Conservation (phyloP, 2,113 vertebrate genomes). For the Brachirus orientalis region DNA sequence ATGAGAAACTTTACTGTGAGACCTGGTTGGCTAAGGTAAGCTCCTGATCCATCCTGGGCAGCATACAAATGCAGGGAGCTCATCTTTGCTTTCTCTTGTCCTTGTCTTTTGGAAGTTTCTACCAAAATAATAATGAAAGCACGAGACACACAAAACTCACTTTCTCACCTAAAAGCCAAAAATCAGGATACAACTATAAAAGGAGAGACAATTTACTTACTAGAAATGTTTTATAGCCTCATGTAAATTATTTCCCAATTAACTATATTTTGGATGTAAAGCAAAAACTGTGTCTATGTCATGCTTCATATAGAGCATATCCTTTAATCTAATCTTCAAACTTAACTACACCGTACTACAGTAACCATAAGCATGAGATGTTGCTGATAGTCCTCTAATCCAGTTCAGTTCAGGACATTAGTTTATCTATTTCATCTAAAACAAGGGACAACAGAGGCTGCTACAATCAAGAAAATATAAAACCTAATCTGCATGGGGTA, state of each 20-base stretch:
- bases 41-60: conserved; percentile 28
- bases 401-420: conserved; percentile 18
- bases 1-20: conserved; percentile 69
- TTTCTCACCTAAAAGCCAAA: background rate
- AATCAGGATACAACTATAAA: background rate
- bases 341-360: conserved; percentile 34
- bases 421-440: conserved; percentile 25
- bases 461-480: background rate
- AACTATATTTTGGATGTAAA: too few relatives aligned
- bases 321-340: conserved; percentile 28
- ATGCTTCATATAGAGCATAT: conserved; percentile 6
- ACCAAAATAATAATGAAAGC: conserved; percentile 15
- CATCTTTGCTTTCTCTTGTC: conserved; percentile 11
- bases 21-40: conserved; percentile 53
- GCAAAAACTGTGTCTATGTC: background rate
- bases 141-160: conserved; percentile 16
- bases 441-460: conserved; percentile 11
- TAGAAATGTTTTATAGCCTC: background rate
- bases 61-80: conserved; percentile 60
- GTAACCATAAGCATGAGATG: conserved; percentile 30
- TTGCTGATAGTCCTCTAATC: conserved; percentile 51
- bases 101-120: conserved; percentile 11
- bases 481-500: conserved; percentile 3
- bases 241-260: background rate
- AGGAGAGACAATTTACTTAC: background rate